Base-by-base conservation (phyloP, 2,113 vertebrate species). In the Phaethon lepturus region DNA sequence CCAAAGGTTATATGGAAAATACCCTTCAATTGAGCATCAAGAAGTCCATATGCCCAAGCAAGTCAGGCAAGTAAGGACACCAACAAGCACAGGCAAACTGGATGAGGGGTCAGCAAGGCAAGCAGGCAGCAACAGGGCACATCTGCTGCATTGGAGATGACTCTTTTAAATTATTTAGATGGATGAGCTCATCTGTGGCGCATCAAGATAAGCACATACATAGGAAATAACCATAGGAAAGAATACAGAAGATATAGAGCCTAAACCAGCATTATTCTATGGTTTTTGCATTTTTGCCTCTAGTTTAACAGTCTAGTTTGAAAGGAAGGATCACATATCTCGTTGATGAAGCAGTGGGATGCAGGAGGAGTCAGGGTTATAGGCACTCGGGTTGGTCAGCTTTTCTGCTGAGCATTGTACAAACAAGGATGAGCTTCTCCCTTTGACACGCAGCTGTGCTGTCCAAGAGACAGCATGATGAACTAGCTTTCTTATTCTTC, bases 301-400 rank as follows among this genome's bases (percentile, higher is more conserved):
- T 63, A 3, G 20, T 62, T 88, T 49, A 80, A 33, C 22, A 66
- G 20, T 56, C 28, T 2, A 0, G 42, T 69, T n/a, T n/a, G 31
- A 56, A 86, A 69, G 78, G 47, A 82, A 92, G 49, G 42, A 64
- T 62, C 17, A 3, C 28, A 20, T 15, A 20, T 40, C 68, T 44
- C 1, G 1, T 47, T 84, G 82, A 52, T 56, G 79, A 71, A 90
- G 75, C 26, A 59, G 12, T 20, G 29, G 8, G 17, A 18, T 59
- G 28, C 4, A 10, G 38, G 20, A 91, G 14, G 25, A 74, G 7
- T 68, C 23, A 40, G 20, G 28, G 20, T 35, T 40, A 14, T 35
- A 17, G 2, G 1, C 11, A 3, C 24, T 62, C 0, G 0, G 29
- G 23, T 68, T 63, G 18, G 35, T 63, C 60, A 78, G 1, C 47